These are phyloP conservation scores for Drosophila tropicalis DNA, from an alignment of 1,140 invertebrate genomes.

Conservation along the genomic window DNA sequence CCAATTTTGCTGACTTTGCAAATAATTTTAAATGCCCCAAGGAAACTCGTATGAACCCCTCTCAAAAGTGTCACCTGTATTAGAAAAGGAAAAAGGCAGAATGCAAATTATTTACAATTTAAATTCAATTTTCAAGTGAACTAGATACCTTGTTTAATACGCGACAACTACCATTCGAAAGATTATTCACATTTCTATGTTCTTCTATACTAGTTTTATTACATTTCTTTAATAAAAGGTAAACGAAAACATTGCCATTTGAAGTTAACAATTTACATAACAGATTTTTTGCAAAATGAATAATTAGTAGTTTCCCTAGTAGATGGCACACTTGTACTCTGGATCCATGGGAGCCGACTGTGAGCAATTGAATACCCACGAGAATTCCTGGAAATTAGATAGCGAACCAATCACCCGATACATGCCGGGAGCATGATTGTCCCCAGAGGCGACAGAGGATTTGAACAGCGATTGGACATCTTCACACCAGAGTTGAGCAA, in stretches of 20 bases:
- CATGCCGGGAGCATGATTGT: constrained; percentile 91
- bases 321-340: constrained; percentile 68
- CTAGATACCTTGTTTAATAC: neutral
- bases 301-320: constrained; percentile 21
- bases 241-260: too few species aligned
- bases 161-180: too few species aligned
- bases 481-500: constrained; percentile 87
- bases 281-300: too few species aligned
- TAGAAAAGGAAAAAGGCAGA: neutral
- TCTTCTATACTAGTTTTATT: too few species aligned
- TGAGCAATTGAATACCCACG: constrained; percentile 83
- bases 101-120: neutral
- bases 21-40: constrained; percentile 49
- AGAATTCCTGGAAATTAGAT: constrained; percentile 95
- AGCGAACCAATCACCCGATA: constrained; percentile 94
- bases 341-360: constrained; percentile 66
- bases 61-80: constrained; percentile 82
- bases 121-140: neutral
- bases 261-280: too few species aligned
- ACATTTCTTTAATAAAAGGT: too few species aligned
- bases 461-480: constrained; percentile 55
- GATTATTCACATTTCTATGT: too few species aligned
- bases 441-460: constrained; percentile 85
- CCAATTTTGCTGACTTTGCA: constrained; percentile 57
- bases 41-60: constrained; percentile 86